phyloP scores from a whole-genome alignment of 2,888 invertebrate species.

The Hirtodrosophila trivittata region DNA sequence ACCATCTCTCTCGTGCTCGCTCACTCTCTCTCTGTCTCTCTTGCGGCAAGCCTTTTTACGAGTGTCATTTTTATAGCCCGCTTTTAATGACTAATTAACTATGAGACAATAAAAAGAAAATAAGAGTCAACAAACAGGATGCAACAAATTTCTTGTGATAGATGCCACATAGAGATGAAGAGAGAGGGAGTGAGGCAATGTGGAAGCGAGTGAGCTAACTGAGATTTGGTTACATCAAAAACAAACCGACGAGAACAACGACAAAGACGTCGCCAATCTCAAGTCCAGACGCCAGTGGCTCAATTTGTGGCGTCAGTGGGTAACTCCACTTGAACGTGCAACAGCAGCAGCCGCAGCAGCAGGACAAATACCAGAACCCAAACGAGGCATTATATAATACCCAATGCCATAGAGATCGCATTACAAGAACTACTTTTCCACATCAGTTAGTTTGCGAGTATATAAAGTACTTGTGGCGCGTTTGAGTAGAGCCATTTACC shows the following conservation, averaged over 20 bases:
- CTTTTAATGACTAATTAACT: slow-evolving; percentile 75
- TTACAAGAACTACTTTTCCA: slow-evolving; percentile 54
- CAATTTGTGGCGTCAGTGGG: slow-evolving; percentile 39
- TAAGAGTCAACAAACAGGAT: slow-evolving; percentile 30
- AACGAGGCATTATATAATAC: slow-evolving; percentile 23
- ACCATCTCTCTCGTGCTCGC: not conserved
- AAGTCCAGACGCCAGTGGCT: slow-evolving; percentile 43
- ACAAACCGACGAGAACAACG: slow-evolving; percentile 41
- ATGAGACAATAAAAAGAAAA: slow-evolving; percentile 56
- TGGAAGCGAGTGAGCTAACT: not conserved
- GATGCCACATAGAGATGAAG: slow-evolving; percentile 7
- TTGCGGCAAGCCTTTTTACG: slow-evolving; percentile 48
- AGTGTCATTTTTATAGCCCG: slow-evolving; percentile 70
- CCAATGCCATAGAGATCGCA: slow-evolving; percentile 34
- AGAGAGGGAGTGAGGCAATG: not conserved
- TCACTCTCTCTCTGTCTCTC: slow-evolving; percentile 4
- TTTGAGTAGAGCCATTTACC: slow-evolving; percentile 23
- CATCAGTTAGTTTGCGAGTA: slow-evolving; percentile 28
- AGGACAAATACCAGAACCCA: not conserved
- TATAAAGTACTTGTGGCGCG: slow-evolving; percentile 27
- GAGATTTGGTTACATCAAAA: slow-evolving; percentile 50
- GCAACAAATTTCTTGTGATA: slow-evolving; percentile 31
- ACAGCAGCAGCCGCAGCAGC: slow-evolving; percentile 9
- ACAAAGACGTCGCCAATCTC: slow-evolving; percentile 33
- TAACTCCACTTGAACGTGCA: slow-evolving; percentile 40